Evolutionary conservation across 2,797 vertebrate genomes (phyloP), one percentile per base, ranked within the genome.

Genomic region (Chiroxiphia lanceolata): DNA sequence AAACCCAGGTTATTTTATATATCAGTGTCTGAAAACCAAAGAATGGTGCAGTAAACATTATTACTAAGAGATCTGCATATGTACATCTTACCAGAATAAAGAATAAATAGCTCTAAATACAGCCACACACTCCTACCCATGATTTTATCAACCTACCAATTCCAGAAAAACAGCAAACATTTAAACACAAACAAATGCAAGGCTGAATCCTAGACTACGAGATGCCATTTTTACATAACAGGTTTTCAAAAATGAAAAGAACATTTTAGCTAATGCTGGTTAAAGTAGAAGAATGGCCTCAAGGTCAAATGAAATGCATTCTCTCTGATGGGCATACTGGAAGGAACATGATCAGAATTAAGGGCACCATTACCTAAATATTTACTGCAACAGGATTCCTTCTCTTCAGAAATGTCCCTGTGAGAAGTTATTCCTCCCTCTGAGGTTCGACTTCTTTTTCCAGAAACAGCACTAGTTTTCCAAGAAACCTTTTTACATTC

Each of bases 351-450:
- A 68, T 23, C 44, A 82, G 25, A 88, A 84, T 40, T 26, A 91
- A 76, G 9, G 1, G 1, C 25, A 45, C 23, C 53, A 51, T 96
- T 97, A 97, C 97, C 97, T 95, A 97, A 75, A 79, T 95, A 96
- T 59, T 91, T 60, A 83, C 69, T 91, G 90, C 93, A 97, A 87
- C 92, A 97, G 50, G 70, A 81, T 15, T 94, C 95, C 36, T 84
- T 57, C 84, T 89, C 76, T 89, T 88, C 48, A 84, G 87, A 82
- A 31, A 76, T 0, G 7, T 93, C 76, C 63, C 93, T 90, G 89
- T 5, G 7, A 91, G 93, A 87, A 45, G 74, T 63, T 80, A 54
- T n/a, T 89, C 84, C 63, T 87, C 64, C 18, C 45, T 90, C 72
- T 75, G 59, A 23, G n/a, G 48, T 48, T 85, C 3, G 87, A 78